These are phyloP conservation scores for Ophioninae sp. DNA, from an alignment of 2,888 invertebrate genomes.

Conservation along the genomic window DNA sequence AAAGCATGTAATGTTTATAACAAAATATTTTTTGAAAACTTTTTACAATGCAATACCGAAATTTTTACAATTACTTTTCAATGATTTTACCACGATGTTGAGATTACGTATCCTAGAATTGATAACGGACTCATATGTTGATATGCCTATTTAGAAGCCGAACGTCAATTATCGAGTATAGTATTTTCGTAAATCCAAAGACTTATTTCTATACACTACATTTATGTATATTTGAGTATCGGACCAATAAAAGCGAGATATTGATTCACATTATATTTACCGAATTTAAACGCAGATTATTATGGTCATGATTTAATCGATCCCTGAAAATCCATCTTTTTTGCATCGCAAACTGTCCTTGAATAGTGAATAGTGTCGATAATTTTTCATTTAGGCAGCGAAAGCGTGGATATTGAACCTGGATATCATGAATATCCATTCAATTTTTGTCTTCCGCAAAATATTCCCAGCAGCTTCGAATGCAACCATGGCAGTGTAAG, in stretches of 20 bases:
- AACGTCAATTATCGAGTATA: too few relatives aligned
- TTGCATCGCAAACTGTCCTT: neutral
- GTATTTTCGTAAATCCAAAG: too few relatives aligned
- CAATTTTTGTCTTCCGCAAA: constrained; percentile 87
- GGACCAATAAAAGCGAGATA: neutral
- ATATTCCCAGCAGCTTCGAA: constrained; percentile 90
- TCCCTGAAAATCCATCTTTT: neutral
- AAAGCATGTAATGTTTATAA: too few relatives aligned
- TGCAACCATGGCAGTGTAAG: constrained; percentile 86
- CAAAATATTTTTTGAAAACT: too few relatives aligned
- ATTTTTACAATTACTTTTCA: too few relatives aligned
- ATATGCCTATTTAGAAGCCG: too few relatives aligned
- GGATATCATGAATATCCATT: constrained; percentile 90
- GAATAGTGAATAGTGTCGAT: neutral
- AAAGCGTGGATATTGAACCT: constrained; percentile 86
- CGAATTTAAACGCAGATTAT: neutral
- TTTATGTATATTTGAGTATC: too few relatives aligned
- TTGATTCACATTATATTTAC: neutral
- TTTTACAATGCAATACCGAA: too few relatives aligned
- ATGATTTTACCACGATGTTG: too few relatives aligned
- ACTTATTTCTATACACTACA: too few relatives aligned
- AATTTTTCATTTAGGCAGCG: constrained; percentile 79
- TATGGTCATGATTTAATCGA: neutral
- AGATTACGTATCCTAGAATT: too few relatives aligned
- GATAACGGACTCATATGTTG: too few relatives aligned